phyloP scores from a whole-genome alignment of 2,888 invertebrate species.

The Seira sanloemensis region DNA sequence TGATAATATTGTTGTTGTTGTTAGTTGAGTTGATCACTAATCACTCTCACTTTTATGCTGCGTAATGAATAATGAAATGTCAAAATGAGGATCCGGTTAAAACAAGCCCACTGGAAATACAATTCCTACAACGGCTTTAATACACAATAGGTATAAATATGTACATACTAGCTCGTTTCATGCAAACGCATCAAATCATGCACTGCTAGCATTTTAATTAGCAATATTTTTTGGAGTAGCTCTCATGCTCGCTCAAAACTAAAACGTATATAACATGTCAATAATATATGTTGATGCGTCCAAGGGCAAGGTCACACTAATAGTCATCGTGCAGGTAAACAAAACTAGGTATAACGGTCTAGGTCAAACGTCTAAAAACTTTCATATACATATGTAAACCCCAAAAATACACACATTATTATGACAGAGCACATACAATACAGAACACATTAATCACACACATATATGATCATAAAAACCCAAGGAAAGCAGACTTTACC shows the following conservation, averaged over 20 bases:
- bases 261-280: too few species aligned
- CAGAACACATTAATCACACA: not conserved
- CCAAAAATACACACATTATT: slow-evolving; percentile 22
- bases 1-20: too few species aligned
- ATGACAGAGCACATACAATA: slow-evolving; percentile 12
- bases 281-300: too few species aligned
- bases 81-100: not conserved
- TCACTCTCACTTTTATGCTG: not conserved
- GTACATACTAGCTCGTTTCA: too few species aligned
- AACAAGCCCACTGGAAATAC: not conserved
- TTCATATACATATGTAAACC: too few species aligned
- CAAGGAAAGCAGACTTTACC: slow-evolving; percentile 30
- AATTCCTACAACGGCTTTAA: too few species aligned
- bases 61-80: too few species aligned
- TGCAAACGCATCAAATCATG: too few species aligned
- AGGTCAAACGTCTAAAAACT: too few species aligned
- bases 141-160: too few species aligned
- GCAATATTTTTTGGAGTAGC: not conserved
- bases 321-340: slow-evolving; percentile 13
- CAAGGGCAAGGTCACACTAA: slow-evolving; percentile 42
- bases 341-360: too few species aligned
- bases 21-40: not conserved
- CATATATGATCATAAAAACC: too few species aligned
- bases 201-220: not conserved
- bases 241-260: not conserved